phyloP scores from a whole-genome alignment of 2,888 invertebrate species.

The Pediacus dermestoides region DNA sequence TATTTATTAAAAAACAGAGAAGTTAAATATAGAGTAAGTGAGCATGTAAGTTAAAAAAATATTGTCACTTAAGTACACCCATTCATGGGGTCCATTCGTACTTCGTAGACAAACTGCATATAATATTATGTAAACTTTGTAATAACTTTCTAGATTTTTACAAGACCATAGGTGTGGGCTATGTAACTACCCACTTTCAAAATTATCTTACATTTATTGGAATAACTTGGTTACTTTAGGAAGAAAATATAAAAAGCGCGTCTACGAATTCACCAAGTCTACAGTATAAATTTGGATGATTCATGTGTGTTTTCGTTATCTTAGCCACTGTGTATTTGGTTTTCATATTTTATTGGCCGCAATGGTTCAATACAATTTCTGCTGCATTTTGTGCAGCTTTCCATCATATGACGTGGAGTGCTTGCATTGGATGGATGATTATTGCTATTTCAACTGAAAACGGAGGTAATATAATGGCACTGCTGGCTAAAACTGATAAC shows the following conservation, averaged over 20 bases:
- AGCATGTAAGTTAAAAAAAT: no score
- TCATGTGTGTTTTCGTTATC: constrained; percentile 30
- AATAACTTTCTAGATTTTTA: no score
- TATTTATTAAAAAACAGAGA: no score
- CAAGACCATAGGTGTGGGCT: no score
- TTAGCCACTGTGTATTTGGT: constrained; percentile 34
- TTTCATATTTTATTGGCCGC: constrained; percentile 38
- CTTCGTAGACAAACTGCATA: no score
- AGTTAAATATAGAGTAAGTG: no score
- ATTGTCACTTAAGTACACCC: constrained; percentile 18
- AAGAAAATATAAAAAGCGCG: constrained; percentile 32
- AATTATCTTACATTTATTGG: constrained; percentile 40
- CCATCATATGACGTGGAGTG: constrained; percentile 41
- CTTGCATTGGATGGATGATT: constrained; percentile 40
- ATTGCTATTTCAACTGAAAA: constrained; percentile 41
- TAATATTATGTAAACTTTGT: no score
- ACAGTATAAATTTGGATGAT: constrained; percentile 35
- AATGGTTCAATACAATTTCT: constrained; percentile 29
- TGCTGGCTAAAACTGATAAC: no score
- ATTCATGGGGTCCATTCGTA: no score
- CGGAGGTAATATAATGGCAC: no score
- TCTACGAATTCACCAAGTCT: constrained; percentile 30
- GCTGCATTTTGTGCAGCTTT: constrained; percentile 40
- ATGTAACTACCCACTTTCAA: constrained; percentile 35
- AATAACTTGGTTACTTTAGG: constrained; percentile 37